Evolutionary conservation across 2,888 invertebrate genomes (phyloP), one percentile per base, ranked within the genome.

Genomic region (Dryobotodes eremita): DNA sequence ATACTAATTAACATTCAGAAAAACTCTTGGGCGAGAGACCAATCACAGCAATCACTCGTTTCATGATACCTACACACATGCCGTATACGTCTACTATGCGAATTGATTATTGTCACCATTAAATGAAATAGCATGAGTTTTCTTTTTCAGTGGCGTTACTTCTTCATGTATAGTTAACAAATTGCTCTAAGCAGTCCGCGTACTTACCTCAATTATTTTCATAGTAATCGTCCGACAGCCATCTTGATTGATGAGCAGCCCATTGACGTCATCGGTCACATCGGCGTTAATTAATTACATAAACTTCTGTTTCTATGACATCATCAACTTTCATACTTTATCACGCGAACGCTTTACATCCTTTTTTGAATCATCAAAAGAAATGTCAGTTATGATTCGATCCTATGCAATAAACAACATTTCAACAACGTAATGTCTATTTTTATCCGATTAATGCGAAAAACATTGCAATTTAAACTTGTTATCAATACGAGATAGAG

Each of bases 401-500:
- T 79, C 31, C 50, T 36, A 31, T 61, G 71, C 48, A 71, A 57
- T 69, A 71, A 79, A 77, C 72, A 77, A 73, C 36, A 42, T 80
- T 78, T 74, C 0, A 59, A 74, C 70, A 77, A 59, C 71, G 68
- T 78, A 75, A 72, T 65, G 23, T 83, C 81, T 88, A 89, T 85
- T 85, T 86, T 85, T 87, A 86, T 72, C 61, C 78, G 88, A 89
- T 89, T 80, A 86, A 80, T 65, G 70, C 65, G 88, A 88, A 88
- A 90, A 90, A 90, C 87, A 89, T 88, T 86, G 87, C 88, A 84
- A 87, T 86, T 84, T 88, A 82, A 83, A 80, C 26, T 73, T 68
- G 76, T 89, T 89, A 88, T 89, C 87, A 88, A 82, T 77, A 20
- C 65, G 82, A 88, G 86, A 85, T 86, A 80, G 73, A 84, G 88